Conservation (phyloP, 2,888 invertebrate species). For the Dusona sp. region DNA sequence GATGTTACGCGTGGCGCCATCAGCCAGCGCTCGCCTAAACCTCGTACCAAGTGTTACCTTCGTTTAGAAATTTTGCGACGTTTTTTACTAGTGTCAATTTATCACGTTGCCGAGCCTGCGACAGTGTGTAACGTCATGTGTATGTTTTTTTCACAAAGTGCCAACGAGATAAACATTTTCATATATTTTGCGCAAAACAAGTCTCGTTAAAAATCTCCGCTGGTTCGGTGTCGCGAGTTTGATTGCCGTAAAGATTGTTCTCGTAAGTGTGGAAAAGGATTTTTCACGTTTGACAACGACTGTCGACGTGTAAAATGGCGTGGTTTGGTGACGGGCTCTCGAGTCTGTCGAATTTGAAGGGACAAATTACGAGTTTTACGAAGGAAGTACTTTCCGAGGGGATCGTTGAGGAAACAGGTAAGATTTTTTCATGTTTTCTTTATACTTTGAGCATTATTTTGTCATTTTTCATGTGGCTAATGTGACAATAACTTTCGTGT, state of each 20-base stretch:
- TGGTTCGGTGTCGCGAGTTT: slow-evolving; percentile 21
- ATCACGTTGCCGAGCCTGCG: slow-evolving; percentile 62
- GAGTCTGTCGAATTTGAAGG: slow-evolving; percentile 89
- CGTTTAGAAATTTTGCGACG: slow-evolving; percentile 33
- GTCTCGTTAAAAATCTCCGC: slow-evolving; percentile 39
- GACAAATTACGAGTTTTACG: slow-evolving; percentile 95
- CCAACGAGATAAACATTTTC: slow-evolving; percentile 50
- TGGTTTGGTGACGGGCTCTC: slow-evolving; percentile 83
- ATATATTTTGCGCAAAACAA: slow-evolving; percentile 58
- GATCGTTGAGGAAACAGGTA: slow-evolving; percentile 88
- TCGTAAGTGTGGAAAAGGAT: slow-evolving; percentile 19
- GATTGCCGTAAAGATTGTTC: neutral
- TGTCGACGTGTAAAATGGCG: slow-evolving; percentile 83
- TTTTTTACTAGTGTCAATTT: slow-evolving; percentile 59
- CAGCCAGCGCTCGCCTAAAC: neutral
- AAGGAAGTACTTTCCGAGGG: slow-evolving; percentile 94
- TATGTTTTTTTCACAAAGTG: slow-evolving; percentile 63
- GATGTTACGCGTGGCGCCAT: slow-evolving; percentile 2
- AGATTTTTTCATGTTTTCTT: slow-evolving; percentile 49
- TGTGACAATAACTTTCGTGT: neutral
- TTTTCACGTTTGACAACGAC: slow-evolving; percentile 59
- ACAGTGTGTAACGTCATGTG: slow-evolving; percentile 54
- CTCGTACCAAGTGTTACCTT: neutral
- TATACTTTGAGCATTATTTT: neutral
- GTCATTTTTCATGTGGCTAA: neutral